Evolutionary conservation across 2,888 invertebrate genomes (phyloP).

Genomic region (Standfussiana lucernea): DNA sequence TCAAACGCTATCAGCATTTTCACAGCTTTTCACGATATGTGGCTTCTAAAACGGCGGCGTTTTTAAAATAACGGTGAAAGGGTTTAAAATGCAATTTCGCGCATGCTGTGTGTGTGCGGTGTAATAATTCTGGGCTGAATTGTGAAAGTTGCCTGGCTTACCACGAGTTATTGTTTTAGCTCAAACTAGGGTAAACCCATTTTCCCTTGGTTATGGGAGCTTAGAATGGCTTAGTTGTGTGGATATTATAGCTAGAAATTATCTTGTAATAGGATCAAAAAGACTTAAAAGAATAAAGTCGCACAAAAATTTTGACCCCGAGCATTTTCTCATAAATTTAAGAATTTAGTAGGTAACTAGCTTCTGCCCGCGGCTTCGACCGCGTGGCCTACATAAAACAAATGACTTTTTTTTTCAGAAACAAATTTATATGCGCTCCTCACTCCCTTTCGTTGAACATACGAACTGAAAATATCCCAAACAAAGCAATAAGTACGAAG

Average conservation of each 20-base stretch:
- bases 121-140: constrained; percentile 53
- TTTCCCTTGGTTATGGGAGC: constrained; percentile 5
- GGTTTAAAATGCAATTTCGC: constrained; percentile 56
- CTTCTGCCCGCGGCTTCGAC: too few relatives aligned
- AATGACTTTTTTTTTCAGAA: too few relatives aligned
- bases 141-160: constrained; percentile 45
- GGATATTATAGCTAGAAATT: not conserved
- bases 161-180: constrained; percentile 25
- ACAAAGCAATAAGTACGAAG: too few relatives aligned
- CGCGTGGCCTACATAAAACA: too few relatives aligned
- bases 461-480: too few relatives aligned
- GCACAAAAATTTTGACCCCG: too few relatives aligned
- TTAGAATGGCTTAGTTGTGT: not conserved
- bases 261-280: not conserved
- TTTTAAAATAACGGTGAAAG: constrained; percentile 12
- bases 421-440: too few relatives aligned
- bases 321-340: too few relatives aligned
- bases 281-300: too few relatives aligned
- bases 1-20: constrained; percentile 63
- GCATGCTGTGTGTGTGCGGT: constrained; percentile 40
- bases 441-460: too few relatives aligned
- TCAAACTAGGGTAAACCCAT: constrained; percentile 17
- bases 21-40: constrained; percentile 49
- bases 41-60: constrained; percentile 50
- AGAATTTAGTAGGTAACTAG: too few relatives aligned